Evolutionary conservation across 2,113 vertebrate species (phyloP), one percentile per base, ranked within the genome.

Genomic region (Canis aureus): DNA sequence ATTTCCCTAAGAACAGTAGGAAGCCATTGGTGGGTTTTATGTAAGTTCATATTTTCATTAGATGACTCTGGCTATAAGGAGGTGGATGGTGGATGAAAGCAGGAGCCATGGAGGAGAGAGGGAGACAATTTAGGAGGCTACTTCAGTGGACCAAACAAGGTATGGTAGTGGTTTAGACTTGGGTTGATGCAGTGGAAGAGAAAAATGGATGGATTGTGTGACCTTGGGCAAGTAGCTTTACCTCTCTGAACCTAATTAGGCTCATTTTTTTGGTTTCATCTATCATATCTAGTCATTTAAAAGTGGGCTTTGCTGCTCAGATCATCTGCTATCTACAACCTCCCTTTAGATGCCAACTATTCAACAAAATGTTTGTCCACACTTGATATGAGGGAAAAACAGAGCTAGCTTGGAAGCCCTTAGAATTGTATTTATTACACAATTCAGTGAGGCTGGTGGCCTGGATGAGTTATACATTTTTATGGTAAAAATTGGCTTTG

Each of bases 401-500:
- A 82, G 82, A 78, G 27, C 5, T 83, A 92, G 7, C 35, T 88
- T 53, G 22, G 17, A 67, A 78, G 32, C 94, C 29, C 84, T 53
- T 76, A 12, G 35, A 92, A 78, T 22, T 87, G 1, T 84, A 55
- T 80, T 71, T 66, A 78, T 25, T 92, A 1, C 9, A 74, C 9
- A 74, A 3, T 94, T 55, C 16, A 59, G 64, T 93, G 20, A 95
- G 27, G 59, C 51, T 57, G 71, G 16, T 53, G 38, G 43, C 32
- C 51, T 94, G 23, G 23, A 59, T 85, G 43, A 86, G 49, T 66
- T 92, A 1, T 79, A 76, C 3, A 89, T 64, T 94, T 87, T 62
- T 78, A 22, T 82, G 38, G 92, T 88, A 74, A 89, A 95, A 69
- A 74, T 1, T 90, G 51, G 10, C 67, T 95, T 92, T 92, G 6